Evolutionary conservation across 2,797 vertebrate species (phyloP).

Genomic region (Carduelis carduelis): DNA sequence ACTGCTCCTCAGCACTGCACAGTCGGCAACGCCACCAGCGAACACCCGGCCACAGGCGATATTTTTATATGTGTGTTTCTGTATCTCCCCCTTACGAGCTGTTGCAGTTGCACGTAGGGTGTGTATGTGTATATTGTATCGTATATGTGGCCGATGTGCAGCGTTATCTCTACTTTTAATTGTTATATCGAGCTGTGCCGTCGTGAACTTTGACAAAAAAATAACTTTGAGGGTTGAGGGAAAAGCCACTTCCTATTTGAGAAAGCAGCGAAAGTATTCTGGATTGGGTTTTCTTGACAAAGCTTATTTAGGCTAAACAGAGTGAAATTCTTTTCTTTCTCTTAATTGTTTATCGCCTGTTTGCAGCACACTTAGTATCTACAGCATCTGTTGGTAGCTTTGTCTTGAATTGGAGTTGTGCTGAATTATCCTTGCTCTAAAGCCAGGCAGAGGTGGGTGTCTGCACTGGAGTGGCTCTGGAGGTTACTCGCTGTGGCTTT

Average conservation of each 20-base stretch:
- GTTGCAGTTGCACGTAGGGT: background rate
- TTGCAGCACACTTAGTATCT: background rate
- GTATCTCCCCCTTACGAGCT: background rate
- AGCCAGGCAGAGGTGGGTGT: background rate
- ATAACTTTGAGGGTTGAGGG: background rate
- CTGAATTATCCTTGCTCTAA: background rate
- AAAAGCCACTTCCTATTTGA: background rate
- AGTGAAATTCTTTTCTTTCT: background rate
- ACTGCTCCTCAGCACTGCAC: background rate
- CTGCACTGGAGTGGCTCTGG: background rate
- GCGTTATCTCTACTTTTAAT: background rate
- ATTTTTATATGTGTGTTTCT: fast-evolving
- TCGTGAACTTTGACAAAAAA: background rate
- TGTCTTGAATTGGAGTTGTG: background rate
- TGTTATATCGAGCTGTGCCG: fast-evolving
- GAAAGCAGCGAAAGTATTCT: background rate
- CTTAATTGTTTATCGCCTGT: background rate
- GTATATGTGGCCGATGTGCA: background rate
- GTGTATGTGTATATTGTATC: fast-evolving
- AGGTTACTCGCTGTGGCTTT: background rate
- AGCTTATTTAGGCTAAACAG: background rate
- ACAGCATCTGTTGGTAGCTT: fast-evolving
- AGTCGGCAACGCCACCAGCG: fast-evolving
- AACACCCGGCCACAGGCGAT: background rate
- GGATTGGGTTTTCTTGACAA: background rate